Evolutionary conservation across 2,797 vertebrate genomes (phyloP).

Genomic region (Notamacropus eugenii): DNA sequence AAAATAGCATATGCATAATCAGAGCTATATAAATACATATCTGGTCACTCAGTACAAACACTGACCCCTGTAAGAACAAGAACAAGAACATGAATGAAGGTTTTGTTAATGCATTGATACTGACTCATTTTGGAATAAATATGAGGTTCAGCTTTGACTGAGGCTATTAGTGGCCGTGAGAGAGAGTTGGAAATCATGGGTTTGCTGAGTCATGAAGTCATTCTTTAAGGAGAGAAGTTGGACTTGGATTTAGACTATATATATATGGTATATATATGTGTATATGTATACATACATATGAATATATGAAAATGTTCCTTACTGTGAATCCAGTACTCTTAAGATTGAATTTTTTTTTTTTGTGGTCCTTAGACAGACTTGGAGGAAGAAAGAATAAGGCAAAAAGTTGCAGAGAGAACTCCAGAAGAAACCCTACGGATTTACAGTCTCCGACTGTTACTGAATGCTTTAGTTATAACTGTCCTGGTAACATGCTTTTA

Average conservation of each 20-base stretch:
- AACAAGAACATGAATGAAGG: background rate
- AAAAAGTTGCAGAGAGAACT: constrained; percentile 91
- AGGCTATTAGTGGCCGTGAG: background rate
- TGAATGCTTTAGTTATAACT: constrained; percentile 92
- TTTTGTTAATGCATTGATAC: constrained; percentile 40
- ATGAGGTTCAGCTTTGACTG: background rate
- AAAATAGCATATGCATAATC: background rate
- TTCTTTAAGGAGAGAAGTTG: background rate
- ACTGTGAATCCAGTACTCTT: background rate
- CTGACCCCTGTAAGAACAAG: background rate
- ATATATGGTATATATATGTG: too few species aligned
- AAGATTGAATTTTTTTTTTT: constrained; percentile 46
- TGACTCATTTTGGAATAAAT: background rate
- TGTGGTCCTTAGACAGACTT: constrained; percentile 90
- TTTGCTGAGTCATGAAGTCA: background rate
- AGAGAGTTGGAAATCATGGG: background rate
- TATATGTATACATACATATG: too few species aligned
- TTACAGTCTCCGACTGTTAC: constrained; percentile 89
- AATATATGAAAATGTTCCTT: background rate
- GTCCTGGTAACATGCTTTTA: constrained; percentile 93
- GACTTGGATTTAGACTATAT: constrained; percentile 16
- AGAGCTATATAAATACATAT: background rate
- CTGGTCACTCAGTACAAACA: background rate
- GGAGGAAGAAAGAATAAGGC: constrained; percentile 93
- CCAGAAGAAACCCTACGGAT: constrained; percentile 89